A percentile compares a stretch with the other conserved stretches of the same genome.
These are phyloP conservation scores for Lampris incognitus DNA, from an alignment of 2,113 vertebrate genomes.

Conservation along the genomic window DNA sequence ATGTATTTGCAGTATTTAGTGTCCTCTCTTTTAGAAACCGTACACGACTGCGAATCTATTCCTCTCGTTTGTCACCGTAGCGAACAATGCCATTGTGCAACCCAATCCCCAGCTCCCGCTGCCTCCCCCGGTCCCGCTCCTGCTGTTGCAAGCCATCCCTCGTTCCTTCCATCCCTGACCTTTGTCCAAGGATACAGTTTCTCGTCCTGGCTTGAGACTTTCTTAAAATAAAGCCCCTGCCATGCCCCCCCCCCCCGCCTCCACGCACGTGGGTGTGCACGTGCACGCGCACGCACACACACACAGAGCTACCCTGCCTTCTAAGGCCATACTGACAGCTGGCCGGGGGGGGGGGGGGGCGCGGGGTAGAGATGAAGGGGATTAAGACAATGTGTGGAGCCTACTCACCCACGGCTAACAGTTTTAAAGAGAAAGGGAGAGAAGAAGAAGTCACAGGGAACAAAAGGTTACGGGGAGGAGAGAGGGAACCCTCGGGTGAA, in stretches of 20 bases:
- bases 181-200: constrained; percentile 82
- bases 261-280: neutral
- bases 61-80: constrained; percentile 68
- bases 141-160: constrained; percentile 62
- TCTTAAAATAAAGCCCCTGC: constrained; percentile 81
- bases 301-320: constrained; percentile 57
- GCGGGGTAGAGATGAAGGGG: constrained; percentile 67
- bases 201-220: constrained; percentile 78
- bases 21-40: constrained; percentile 73
- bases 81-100: constrained; percentile 78
- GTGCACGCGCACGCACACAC: constrained; percentile 15
- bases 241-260: constrained; percentile 21
- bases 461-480: constrained; percentile 2
- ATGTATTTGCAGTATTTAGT: constrained; percentile 70
- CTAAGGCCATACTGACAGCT: constrained; percentile 80
- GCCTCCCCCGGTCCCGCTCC: constrained; percentile 40
- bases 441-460: neutral
- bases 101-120: constrained; percentile 42
- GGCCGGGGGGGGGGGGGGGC: constrained; percentile 60
- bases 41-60: constrained; percentile 65
- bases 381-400: constrained; percentile 73
- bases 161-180: constrained; percentile 79
- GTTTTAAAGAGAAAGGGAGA: constrained; percentile 38
- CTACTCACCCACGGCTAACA: constrained; percentile 48
- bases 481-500: constrained; percentile 51